Conservation (phyloP, 2,888 invertebrate species). For the Caenorhabditis zanzibari region DNA sequence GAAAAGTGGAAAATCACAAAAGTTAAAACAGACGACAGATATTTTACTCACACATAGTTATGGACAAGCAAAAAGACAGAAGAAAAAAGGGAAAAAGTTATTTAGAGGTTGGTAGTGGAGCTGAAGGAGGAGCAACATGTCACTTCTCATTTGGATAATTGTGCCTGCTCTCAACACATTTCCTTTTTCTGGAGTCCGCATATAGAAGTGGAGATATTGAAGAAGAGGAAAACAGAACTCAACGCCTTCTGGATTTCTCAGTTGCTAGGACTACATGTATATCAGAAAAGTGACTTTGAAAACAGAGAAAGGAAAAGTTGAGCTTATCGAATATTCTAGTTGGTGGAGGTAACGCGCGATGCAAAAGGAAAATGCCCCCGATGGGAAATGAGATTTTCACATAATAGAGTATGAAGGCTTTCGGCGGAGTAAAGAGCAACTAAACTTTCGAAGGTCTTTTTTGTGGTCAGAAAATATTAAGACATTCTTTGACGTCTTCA, state of each 20-base stretch:
- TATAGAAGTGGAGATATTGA: constrained; percentile 7
- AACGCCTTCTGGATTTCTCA: constrained; percentile 21
- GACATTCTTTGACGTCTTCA: constrained; percentile 24
- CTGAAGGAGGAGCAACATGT: constrained; percentile 49
- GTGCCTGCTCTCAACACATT: constrained; percentile 33
- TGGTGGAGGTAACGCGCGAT: constrained; percentile 18
- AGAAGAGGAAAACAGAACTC: constrained; percentile 17
- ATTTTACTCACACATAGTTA: constrained; percentile 51
- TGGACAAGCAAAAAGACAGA: constrained; percentile 35
- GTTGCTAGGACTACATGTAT: constrained; percentile 51
- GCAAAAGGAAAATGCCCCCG: constrained; percentile 1
- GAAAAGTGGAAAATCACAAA: constrained; percentile 30
- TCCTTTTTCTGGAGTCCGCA: constrained; percentile 20
- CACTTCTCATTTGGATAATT: constrained; percentile 61
- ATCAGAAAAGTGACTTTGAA: constrained; percentile 20
- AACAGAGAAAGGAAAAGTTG: constrained; percentile 19
- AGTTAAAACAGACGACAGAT: constrained; percentile 26
- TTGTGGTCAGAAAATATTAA: neutral
- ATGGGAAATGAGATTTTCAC: constrained; percentile 60
- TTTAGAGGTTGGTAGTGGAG: constrained; percentile 18
- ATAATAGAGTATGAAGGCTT: constrained; percentile 27
- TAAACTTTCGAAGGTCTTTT: constrained; percentile 9
- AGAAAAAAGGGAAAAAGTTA: constrained; percentile 37
- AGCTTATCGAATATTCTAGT: constrained; percentile 41
- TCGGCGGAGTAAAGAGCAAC: constrained; percentile 4